A percentile compares a stretch with the other conserved stretches of the same genome.
Evolutionary conservation across 2,797 vertebrate genomes (phyloP).

Genomic region (Siniperca obscura): DNA sequence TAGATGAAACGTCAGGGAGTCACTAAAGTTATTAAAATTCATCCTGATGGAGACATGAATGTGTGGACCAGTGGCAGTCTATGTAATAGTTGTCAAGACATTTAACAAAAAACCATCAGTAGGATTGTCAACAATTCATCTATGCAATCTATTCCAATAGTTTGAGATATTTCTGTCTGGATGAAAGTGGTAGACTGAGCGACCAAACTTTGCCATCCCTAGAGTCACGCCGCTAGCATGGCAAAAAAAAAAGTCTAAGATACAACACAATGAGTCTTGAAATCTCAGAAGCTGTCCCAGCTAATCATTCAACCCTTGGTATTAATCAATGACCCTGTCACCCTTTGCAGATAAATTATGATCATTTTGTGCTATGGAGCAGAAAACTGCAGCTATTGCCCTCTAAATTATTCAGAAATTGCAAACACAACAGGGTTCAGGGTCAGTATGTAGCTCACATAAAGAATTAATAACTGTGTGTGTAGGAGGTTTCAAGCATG

Average conservation of each 20-base stretch:
- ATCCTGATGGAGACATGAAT: background rate
- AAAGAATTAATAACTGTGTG: constrained; percentile 8
- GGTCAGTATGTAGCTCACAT: constrained; percentile 25
- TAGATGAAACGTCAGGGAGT: background rate
- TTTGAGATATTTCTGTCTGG: no score
- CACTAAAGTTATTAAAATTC: background rate
- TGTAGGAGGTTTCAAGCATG: constrained; percentile 10
- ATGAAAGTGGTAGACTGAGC: no score
- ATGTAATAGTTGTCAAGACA: background rate
- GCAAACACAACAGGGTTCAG: constrained; percentile 36
- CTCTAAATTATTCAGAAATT: constrained; percentile 20
- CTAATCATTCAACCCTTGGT: constrained; percentile 14
- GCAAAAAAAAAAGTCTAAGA: background rate
- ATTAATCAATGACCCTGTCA: constrained; percentile 19
- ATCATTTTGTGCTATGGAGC: constrained; percentile 15
- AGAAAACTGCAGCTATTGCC: constrained; percentile 2
- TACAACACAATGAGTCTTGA: background rate
- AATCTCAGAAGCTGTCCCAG: background rate
- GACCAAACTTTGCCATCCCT: background rate
- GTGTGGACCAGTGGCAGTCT: background rate
- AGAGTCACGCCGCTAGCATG: background rate
- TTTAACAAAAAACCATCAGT: background rate
- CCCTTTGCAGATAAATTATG: constrained; percentile 13
- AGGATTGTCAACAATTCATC: background rate
- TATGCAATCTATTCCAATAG: no score